Evolutionary conservation across 2,888 invertebrate species (phyloP), one percentile per base, ranked within the genome.

Genomic region (Conops quadrifasciatus): DNA sequence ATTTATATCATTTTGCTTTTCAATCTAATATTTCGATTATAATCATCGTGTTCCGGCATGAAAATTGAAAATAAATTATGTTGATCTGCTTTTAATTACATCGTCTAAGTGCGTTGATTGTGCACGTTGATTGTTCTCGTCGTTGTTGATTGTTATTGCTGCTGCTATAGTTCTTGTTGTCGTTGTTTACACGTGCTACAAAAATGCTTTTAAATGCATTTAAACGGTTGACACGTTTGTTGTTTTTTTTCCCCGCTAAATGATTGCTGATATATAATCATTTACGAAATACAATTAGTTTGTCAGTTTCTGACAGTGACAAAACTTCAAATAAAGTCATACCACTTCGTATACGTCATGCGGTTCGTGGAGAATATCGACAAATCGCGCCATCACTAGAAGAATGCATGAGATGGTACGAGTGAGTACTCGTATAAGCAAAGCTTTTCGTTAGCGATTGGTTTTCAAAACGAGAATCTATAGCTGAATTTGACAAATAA

Each of bases 251-350:
- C 5, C 36, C n/a, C 9, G 4, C 36, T 36, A 36, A 36, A 7
- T 36, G 4, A 9, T 36, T 36, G 9, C 5, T n/a, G n/a, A n/a
- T 19, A 19, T 51, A 19, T 26, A 56, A 56, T 26, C 21, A 56
- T 56, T n/a, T 56, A 56, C 56, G 26, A 56, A 56, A 24, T 21
- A 36, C 68, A 68, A 68, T 68, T 68, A 62, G 36, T 62, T 67
- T 9, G 68, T 51, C 62, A 68, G n/a, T n/a, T 68, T 51, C 68
- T 62, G 60, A 21, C 62, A 36, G 51, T 19, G 15, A 30, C 62
- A 24, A 51, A 36, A 49, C 60, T 51, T 24, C 36, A 51, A 51
- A 62, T 49, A 62, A 66, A 66, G 51, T 36, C 4, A 36, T 36
- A 36, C 36, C 9, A 36, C 36, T 7, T 36, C 36, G 36, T 36